phyloP scores from a whole-genome alignment of 1,140 invertebrate species.

The Protaetia brevitarsis region DNA sequence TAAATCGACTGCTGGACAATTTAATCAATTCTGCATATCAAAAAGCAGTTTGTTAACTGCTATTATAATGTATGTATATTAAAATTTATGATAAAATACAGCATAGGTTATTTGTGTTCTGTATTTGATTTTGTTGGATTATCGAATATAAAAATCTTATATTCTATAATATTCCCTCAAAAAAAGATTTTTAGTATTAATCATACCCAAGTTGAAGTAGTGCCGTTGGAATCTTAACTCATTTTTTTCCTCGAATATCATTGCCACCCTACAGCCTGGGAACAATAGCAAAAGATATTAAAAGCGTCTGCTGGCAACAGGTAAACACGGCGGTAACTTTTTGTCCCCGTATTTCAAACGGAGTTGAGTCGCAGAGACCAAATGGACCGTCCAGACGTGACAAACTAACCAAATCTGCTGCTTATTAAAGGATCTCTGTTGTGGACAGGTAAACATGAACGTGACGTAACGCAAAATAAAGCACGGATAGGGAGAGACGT shows the following conservation, averaged over 20 bases:
- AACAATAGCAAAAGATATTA: not conserved
- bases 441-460: not conserved
- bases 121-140: no score
- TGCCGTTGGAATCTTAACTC: not conserved
- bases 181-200: not conserved
- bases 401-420: not conserved
- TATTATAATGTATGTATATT: no score
- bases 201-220: not conserved
- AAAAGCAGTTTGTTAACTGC: no score
- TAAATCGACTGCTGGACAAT: no score
- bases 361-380: not conserved
- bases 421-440: not conserved
- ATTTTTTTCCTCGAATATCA: not conserved
- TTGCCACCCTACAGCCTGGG: not conserved
- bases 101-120: no score
- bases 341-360: not conserved
- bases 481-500: not conserved
- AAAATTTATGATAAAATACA: no score
- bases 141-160: no score
- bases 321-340: not conserved
- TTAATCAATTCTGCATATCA: no score
- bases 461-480: conserved; percentile 13
- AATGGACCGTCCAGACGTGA: not conserved
- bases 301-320: not conserved
- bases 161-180: not conserved